Evolutionary conservation across 2,797 vertebrate species (phyloP).

Genomic region (Sebastes taczanowskii): DNA sequence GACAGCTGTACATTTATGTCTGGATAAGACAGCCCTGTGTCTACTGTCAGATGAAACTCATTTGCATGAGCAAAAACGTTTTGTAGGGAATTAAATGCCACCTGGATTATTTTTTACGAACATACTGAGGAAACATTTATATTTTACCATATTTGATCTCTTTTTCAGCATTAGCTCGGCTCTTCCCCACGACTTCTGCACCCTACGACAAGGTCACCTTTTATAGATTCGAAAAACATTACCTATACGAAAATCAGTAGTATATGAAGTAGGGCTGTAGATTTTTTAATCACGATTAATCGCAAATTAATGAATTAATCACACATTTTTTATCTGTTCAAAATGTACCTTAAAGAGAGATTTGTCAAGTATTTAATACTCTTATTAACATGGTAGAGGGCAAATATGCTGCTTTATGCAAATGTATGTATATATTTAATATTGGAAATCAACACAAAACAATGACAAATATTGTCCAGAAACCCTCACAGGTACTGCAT

Average conservation of each 20-base stretch:
- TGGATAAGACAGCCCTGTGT: neutral
- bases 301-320: too few relatives aligned
- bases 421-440: too few relatives aligned
- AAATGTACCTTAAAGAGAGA: too few relatives aligned
- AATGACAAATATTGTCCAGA: too few relatives aligned
- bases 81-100: neutral
- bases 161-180: neutral
- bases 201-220: neutral
- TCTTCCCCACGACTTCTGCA: neutral
- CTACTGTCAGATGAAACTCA: neutral
- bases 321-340: too few relatives aligned
- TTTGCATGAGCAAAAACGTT: constrained; percentile 1
- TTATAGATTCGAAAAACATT: neutral
- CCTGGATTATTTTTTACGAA: neutral
- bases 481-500: too few relatives aligned
- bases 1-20: constrained; percentile 25
- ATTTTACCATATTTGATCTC: neutral
- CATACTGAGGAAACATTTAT: neutral
- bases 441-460: too few relatives aligned
- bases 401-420: too few relatives aligned
- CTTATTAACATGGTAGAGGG: accelerated
- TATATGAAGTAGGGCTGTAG: neutral
- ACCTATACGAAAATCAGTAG: neutral
- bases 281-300: too few relatives aligned
- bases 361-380: too few relatives aligned